These are phyloP conservation scores for Rhodinocichla rosea DNA, from an alignment of 2,113 vertebrate genomes.

Conservation along the genomic window DNA sequence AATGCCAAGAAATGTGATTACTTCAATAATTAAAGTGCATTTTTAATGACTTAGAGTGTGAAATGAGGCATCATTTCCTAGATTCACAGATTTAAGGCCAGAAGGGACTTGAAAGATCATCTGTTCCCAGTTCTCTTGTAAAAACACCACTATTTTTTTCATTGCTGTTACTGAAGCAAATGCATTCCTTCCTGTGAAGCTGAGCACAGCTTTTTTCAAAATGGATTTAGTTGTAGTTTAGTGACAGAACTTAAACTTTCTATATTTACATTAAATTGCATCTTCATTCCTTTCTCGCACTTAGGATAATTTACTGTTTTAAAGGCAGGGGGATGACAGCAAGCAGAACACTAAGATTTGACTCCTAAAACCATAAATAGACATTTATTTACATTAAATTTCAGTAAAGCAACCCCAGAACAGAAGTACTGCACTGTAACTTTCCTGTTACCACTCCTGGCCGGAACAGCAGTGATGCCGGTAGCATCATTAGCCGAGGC, in stretches of 20 bases:
- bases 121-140: not conserved
- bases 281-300: not conserved
- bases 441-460: not conserved
- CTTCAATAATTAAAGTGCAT: conserved; percentile 23
- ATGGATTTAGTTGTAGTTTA: not conserved
- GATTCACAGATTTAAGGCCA: conserved; percentile 42
- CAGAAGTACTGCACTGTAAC: not conserved
- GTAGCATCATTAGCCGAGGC: not conserved
- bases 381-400: not conserved
- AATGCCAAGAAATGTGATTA: conserved; percentile 55
- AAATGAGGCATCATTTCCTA: conserved; percentile 34
- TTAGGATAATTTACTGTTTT: not conserved
- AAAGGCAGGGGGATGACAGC: not conserved
- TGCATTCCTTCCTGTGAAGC: not conserved
- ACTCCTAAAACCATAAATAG: not conserved
- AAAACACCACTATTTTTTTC: not conserved
- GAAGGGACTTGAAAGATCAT: conserved; percentile 13
- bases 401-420: not conserved
- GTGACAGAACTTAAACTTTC: not conserved
- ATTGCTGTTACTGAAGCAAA: not conserved
- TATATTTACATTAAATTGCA: not conserved
- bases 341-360: not conserved
- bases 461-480: not conserved
- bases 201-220: not conserved
- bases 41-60: conserved; percentile 28